Evolutionary conservation across 2,113 vertebrate genomes (phyloP).

Genomic region (Dicrurus megarhynchus): DNA sequence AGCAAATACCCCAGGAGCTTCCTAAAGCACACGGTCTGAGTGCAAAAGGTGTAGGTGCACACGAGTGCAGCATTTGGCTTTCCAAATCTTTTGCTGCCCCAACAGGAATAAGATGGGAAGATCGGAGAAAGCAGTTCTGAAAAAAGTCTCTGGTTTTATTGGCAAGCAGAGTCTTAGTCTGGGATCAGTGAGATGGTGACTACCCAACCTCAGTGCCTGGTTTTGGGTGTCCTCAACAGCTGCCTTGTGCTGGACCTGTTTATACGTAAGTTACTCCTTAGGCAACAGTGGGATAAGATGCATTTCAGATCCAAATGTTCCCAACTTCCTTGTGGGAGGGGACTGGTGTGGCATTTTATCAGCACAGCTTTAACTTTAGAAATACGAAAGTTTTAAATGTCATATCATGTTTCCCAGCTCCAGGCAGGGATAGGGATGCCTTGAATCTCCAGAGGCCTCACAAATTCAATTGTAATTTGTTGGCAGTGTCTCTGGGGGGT

Average conservation of each 20-base stretch:
- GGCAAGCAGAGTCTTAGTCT: not conserved
- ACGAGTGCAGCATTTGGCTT: not conserved
- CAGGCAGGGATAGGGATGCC: not conserved
- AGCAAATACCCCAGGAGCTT: not conserved
- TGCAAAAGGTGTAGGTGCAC: not conserved
- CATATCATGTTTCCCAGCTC: rapidly evolving
- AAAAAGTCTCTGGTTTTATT: not conserved
- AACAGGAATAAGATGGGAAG: not conserved
- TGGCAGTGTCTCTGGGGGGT: not conserved
- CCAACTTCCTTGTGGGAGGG: not conserved
- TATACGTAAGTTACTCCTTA: rapidly evolving
- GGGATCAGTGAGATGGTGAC: not conserved
- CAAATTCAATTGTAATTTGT: rapidly evolving
- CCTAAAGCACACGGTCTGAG: rapidly evolving
- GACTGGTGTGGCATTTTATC: not conserved
- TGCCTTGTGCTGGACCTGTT: not conserved
- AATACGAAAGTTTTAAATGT: not conserved
- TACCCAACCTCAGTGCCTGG: not conserved
- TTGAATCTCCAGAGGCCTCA: not conserved
- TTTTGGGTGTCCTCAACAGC: not conserved
- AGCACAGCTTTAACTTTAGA: not conserved
- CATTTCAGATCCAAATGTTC: not conserved
- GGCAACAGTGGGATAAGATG: not conserved
- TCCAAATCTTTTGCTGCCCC: not conserved
- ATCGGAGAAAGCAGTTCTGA: rapidly evolving